phyloP scores from a whole-genome alignment of 1,140 invertebrate genomes.

The Streblospio benedicti region DNA sequence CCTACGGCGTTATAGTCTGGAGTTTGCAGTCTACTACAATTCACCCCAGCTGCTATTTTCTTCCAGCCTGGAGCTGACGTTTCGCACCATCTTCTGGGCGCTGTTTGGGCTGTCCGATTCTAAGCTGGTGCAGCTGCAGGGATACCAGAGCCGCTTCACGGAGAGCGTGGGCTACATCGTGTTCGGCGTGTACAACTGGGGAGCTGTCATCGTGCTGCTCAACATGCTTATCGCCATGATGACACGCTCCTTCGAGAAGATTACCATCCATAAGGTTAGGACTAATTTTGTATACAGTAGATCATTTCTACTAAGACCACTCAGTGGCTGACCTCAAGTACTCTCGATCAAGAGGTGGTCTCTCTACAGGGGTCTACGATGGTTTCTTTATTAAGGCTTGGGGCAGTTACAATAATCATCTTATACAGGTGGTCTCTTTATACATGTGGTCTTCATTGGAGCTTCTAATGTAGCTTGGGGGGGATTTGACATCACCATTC shows the following conservation, averaged over 20 bases:
- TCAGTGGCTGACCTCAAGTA: too few species aligned
- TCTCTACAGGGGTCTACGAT: not conserved
- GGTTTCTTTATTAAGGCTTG: not conserved
- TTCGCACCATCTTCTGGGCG: constrained; percentile 65
- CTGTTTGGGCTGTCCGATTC: constrained; percentile 61
- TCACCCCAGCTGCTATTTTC: constrained; percentile 7
- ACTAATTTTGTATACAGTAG: not conserved
- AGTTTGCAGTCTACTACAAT: too few species aligned
- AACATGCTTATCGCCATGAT: constrained; percentile 53
- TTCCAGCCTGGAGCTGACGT: constrained; percentile 52
- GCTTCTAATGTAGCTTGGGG: not conserved
- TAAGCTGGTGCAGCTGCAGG: constrained; percentile 57
- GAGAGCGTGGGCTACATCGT: constrained; percentile 42
- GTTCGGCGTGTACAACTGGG: constrained; percentile 40
- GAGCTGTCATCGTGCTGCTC: constrained; percentile 50
- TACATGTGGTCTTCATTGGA: not conserved
- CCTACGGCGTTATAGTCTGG: too few species aligned
- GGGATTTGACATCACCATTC: not conserved
- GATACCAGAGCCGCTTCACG: constrained; percentile 12
- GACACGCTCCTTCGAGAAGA: constrained; percentile 49
- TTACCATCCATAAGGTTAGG: constrained; percentile 36
- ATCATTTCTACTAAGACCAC: too few species aligned
- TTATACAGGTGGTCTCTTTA: not conserved
- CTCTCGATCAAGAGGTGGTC: too few species aligned
- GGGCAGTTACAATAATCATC: not conserved